phyloP scores from a whole-genome alignment of 2,797 vertebrate species.

The Pygocentrus nattereri region DNA sequence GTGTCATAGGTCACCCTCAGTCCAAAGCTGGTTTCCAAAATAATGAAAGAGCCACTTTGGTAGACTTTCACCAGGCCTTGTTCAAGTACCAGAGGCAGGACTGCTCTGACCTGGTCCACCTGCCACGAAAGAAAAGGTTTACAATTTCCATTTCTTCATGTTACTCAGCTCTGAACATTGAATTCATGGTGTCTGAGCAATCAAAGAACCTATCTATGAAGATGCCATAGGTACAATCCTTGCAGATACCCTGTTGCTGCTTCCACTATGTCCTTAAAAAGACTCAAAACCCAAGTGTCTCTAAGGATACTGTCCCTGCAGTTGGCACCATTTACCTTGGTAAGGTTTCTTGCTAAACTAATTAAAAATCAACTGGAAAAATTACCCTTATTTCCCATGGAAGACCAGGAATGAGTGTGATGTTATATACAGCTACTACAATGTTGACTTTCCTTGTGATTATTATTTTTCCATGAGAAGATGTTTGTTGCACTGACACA shows the following conservation, averaged over 20 bases:
- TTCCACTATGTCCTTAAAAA: neutral
- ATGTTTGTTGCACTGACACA: slow-evolving; percentile 63
- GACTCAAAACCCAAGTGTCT: neutral
- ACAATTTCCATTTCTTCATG: neutral
- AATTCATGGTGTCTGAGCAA: too few species aligned
- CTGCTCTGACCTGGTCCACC: slow-evolving; percentile 65
- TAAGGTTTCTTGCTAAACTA: neutral
- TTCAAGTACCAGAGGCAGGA: slow-evolving; percentile 66
- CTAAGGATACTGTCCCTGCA: neutral
- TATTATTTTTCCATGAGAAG: neutral
- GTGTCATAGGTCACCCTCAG: slow-evolving; percentile 74
- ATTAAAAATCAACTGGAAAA: neutral
- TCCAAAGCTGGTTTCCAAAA: slow-evolving; percentile 67
- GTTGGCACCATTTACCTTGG: neutral
- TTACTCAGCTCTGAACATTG: too few species aligned
- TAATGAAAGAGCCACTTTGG: slow-evolving; percentile 72
- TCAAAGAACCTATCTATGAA: too few species aligned
- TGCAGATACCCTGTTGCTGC: too few species aligned
- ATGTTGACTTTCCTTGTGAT: slow-evolving; percentile 57
- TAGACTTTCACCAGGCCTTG: slow-evolving; percentile 59
- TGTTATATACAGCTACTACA: slow-evolving; percentile 24
- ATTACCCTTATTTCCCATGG: slow-evolving; percentile 66
- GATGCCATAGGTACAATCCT: too few species aligned
- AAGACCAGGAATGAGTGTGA: slow-evolving; percentile 57
- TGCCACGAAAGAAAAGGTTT: slow-evolving; percentile 43